Base-by-base conservation (phyloP, 64 coral and sea anemone genomes). In the Actinia equina region DNA sequence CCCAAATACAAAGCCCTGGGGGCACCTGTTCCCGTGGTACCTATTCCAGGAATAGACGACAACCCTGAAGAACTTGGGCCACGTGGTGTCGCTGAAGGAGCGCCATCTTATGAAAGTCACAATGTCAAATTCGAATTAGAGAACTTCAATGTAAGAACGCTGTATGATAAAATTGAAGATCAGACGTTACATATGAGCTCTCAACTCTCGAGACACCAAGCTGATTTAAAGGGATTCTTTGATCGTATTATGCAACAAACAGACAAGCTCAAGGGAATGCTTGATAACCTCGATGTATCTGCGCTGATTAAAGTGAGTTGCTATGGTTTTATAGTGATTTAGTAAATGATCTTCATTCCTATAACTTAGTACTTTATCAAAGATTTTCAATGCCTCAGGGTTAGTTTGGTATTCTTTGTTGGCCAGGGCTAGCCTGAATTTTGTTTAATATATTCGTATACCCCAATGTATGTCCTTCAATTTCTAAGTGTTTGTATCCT, bases 131-230 rank as follows among this genome's bases (percentile, higher is more conserved):
- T 99, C 71, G 97, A 99, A 52, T 57, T 99, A 54, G 97, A 99
- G 25, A 99, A 99, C 54, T 99, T 99, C 83, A 99, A 70, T 60
- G 97, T 99, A 0, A 88, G 91, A 9, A 99, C 97, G 12, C 49
- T 99, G 71, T 99, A 95, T 55, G 97, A 99, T 67, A 99, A 99
- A 83, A 82, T 99, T 7, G 97, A 99, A 53, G 97, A 99, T 67
- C 97, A 99, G 55, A 99, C 97, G 2, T 17, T 99, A 2, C 97
- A 99, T 45, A 93, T 99, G 82, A 93, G 93, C 17, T 99, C 97
- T 27, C 97, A 99, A 53, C 79, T 99, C 2, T 94, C 97, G 0
- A 85, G 97, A 79, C 97, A 99, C 69, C 97, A 99, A 20, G 88
- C 94, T 44, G 97, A 99, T 76, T 49, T 99, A 54, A 90, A 93